phyloP scores from a whole-genome alignment of 2,113 vertebrate species.

The Peucedramus taeniatus region DNA sequence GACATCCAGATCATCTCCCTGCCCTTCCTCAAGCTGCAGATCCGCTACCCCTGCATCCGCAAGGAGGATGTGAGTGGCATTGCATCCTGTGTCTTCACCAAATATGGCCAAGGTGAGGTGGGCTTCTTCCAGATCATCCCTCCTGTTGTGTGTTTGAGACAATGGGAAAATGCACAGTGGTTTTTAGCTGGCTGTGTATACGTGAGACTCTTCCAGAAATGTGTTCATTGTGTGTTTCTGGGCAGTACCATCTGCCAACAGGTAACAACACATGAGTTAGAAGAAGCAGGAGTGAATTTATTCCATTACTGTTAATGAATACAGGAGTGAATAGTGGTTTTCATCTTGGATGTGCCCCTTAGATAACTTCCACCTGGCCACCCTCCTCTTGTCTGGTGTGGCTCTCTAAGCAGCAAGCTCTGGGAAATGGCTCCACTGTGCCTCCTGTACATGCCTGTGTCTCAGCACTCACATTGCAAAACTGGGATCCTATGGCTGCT shows the following conservation, averaged over 20 bases:
- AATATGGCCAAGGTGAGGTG: slow-evolving; percentile 86
- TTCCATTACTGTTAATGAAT: neutral
- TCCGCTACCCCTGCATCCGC: slow-evolving; percentile 91
- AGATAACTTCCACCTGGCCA: neutral
- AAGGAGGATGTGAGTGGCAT: slow-evolving; percentile 95
- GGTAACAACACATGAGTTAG: neutral
- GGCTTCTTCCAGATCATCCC: neutral
- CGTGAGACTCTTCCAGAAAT: neutral
- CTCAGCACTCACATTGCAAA: neutral
- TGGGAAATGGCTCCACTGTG: neutral
- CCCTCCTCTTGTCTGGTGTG: neutral
- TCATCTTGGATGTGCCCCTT: neutral
- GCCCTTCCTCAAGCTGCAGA: slow-evolving; percentile 90
- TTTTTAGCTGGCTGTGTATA: neutral
- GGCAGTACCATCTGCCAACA: neutral
- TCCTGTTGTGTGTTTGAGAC: neutral
- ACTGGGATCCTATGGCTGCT: neutral
- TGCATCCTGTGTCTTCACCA: slow-evolving; percentile 97
- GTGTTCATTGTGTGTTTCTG: neutral
- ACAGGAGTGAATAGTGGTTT: neutral
- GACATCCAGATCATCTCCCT: slow-evolving; percentile 92
- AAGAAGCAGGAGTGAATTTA: neutral
- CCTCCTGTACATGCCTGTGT: neutral
- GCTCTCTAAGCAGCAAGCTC: neutral
- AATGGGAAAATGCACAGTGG: neutral